Base-by-base conservation (phyloP, 2,797 vertebrate species). In the Chromobotia macracanthus region DNA sequence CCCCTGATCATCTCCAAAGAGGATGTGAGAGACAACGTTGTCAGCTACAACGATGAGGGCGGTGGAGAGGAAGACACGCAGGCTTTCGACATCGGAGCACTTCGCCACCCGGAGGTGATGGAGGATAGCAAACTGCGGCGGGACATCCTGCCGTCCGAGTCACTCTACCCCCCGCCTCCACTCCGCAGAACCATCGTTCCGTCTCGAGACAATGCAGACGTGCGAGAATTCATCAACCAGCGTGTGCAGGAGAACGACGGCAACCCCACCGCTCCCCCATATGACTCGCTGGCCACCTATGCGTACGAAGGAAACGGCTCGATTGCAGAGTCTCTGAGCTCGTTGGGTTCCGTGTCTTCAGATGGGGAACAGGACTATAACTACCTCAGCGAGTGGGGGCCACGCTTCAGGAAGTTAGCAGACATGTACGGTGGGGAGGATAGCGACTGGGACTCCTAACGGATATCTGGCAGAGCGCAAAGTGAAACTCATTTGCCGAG, bases 331-430 rank as follows among this genome's bases (percentile, higher is more conserved):
- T 98, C 97, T 0, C 95, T 98, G 79, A 98, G 97, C 90, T 97
- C 97, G 0, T 89, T 98, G 88, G 96, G 94, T 79, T 97, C 97
- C 0, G 92, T 86, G 55, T 96, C 95, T 11, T 95, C 95, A 0
- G 96, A 96, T 0, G 94, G 93, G 1, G 95, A 95, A 79, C 96
- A 98, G 86, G 95, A 98, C 94, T 98, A 98, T 5, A 94, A 96
- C 89, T 98, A 98, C 92, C 94, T 98, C 82, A 97, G 95, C 86
- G 96, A 97, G 88, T 98, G 97, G 97, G 97, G 97, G 11, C 97
- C 97, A 0, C 91, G 96, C 5, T 98, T 98, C 91, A 95, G 95
- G 88, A 98, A 96, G 89, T 92, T 98, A 4, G 96, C 97, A 0
- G 96, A 97, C 84, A 93, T 98, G 94, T 98, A 98, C 9, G 95